Evolutionary conservation across 2,797 vertebrate genomes (phyloP).

Genomic region (Gila robusta): DNA sequence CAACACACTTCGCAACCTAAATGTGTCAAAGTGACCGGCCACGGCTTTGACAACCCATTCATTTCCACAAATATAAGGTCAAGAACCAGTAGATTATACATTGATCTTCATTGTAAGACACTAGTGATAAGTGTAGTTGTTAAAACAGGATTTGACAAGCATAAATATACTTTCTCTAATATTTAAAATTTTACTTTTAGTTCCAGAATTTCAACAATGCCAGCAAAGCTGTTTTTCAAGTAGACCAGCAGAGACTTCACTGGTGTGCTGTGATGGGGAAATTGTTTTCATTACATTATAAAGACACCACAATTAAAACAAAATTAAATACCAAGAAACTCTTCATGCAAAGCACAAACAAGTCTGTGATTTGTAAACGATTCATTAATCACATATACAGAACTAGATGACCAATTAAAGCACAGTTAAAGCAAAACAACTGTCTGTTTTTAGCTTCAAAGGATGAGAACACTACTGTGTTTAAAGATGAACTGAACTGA

Average conservation of each 20-base stretch:
- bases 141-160: neutral
- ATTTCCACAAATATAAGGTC: neutral
- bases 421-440: too few relatives aligned
- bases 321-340: neutral
- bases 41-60: neutral
- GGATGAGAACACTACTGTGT: neutral
- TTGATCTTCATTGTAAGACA: neutral
- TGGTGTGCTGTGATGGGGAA: constrained; percentile 44
- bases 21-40: neutral
- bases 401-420: neutral
- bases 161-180: neutral
- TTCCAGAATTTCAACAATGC: constrained; percentile 2
- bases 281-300: constrained; percentile 39
- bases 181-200: neutral
- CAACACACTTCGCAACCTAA: constrained; percentile 3
- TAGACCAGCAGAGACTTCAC: constrained; percentile 61
- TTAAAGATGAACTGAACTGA: too few relatives aligned
- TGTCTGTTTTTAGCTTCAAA: neutral
- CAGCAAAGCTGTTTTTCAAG: constrained; percentile 35
- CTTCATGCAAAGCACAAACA: neutral
- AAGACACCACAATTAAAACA: constrained; percentile 8
- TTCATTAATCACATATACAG: neutral
- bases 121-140: neutral
- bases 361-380: neutral
- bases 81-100: neutral